Evolutionary conservation across 1,140 invertebrate genomes (phyloP).

Genomic region (Hesperophylax magnus): DNA sequence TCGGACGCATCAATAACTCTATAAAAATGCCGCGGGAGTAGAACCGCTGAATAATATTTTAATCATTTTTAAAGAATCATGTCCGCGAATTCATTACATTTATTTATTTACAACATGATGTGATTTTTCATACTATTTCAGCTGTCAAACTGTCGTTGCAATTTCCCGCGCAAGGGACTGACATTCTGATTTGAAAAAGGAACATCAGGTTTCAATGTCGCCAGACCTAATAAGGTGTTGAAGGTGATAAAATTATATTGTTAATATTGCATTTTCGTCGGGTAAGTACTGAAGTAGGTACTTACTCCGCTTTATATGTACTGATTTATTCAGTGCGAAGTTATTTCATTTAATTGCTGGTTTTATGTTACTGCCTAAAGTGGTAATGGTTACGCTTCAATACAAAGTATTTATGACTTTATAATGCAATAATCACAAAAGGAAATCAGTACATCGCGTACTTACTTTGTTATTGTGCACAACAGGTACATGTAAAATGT

Average conservation of each 20-base stretch:
- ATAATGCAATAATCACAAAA: too few species aligned
- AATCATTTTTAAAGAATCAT: not conserved
- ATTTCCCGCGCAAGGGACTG: constrained; percentile 20
- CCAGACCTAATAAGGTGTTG: constrained; percentile 32
- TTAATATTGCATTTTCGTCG: too few species aligned
- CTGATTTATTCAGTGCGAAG: constrained; percentile 42
- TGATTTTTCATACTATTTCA: not conserved
- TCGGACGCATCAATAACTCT: constrained; percentile 2
- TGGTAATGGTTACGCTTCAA: not conserved
- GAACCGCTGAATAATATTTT: not conserved
- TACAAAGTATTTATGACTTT: too few species aligned
- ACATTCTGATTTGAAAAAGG: constrained; percentile 1
- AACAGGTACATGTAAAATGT: too few species aligned
- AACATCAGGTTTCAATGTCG: constrained; percentile 38
- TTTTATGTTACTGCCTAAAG: constrained; percentile 18
- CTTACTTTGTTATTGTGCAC: too few species aligned
- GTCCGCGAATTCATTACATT: not conserved
- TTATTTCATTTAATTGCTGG: constrained; percentile 30
- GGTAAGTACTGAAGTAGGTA: not conserved
- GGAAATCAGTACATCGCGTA: too few species aligned
- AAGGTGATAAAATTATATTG: not conserved
- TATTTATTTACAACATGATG: not conserved
- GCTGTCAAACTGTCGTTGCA: not conserved
- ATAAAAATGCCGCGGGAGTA: not conserved
- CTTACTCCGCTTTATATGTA: not conserved